These are phyloP conservation scores for Phania funesta DNA, from an alignment of 2,888 invertebrate genomes.

Conservation along the genomic window DNA sequence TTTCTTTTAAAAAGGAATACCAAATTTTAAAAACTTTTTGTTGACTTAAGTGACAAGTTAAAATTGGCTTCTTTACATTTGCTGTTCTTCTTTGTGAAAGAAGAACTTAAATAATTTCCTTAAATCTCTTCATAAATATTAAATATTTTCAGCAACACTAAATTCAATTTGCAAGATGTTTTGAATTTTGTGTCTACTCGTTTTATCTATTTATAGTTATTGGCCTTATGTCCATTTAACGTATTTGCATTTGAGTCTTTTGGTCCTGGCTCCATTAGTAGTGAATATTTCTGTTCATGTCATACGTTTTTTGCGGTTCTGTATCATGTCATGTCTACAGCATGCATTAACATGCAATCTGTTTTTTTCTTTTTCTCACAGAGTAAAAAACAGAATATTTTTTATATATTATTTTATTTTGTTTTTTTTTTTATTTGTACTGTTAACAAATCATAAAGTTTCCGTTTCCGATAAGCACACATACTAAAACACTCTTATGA, in stretches of 20 bases:
- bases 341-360: slow-evolving; percentile 60
- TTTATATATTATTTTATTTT: slow-evolving; percentile 6
- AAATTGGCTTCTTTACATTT: too few species aligned
- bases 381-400: slow-evolving; percentile 20
- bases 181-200: slow-evolving; percentile 1
- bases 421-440: slow-evolving; percentile 22
- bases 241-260: slow-evolving; percentile 47
- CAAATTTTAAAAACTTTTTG: too few species aligned
- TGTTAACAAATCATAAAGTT: slow-evolving; percentile 66
- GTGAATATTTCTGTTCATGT: slow-evolving; percentile 23
- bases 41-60: too few species aligned
- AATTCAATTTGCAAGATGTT: slow-evolving; percentile 21
- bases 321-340: slow-evolving; percentile 66
- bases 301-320: slow-evolving; percentile 58
- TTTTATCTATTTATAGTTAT: slow-evolving; percentile 30
- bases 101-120: too few species aligned
- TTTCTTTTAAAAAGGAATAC: too few species aligned
- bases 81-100: too few species aligned
- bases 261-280: slow-evolving; percentile 50
- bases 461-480: slow-evolving; percentile 58
- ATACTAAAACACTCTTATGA: background rate
- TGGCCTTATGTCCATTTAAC: slow-evolving; percentile 49
- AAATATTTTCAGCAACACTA: slow-evolving; percentile 15
- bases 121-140: too few species aligned
- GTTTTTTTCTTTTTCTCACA: slow-evolving; percentile 31